phyloP scores from a whole-genome alignment of 2,797 vertebrate genomes.

The Anguilla megastoma region DNA sequence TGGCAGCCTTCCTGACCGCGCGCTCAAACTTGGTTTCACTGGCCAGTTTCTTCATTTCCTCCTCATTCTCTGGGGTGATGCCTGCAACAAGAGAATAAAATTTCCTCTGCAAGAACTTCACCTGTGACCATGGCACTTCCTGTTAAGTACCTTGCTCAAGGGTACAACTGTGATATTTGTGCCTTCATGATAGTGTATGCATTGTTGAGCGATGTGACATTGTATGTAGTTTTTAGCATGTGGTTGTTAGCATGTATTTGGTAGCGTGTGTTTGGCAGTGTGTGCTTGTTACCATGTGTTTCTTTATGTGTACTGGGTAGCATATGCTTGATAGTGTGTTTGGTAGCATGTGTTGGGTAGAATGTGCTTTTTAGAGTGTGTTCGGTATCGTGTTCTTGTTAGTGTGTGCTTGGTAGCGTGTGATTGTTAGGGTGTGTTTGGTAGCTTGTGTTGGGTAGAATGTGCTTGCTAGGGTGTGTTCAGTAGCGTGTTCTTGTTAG shows the following conservation, averaged over 20 bases:
- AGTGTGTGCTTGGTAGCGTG: too few relatives aligned
- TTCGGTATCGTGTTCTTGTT: not conserved
- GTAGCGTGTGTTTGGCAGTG: not conserved
- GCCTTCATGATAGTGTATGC: not conserved
- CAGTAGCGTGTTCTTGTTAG: too few relatives aligned
- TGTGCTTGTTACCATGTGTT: not conserved
- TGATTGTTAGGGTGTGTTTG: not conserved
- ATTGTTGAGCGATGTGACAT: too few relatives aligned
- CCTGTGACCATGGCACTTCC: not conserved
- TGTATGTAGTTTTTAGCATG: not conserved
- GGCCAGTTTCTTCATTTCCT: conserved; percentile 79
- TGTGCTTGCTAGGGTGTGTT: not conserved
- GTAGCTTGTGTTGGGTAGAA: not conserved
- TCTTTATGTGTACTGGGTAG: not conserved
- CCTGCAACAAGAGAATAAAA: conserved; percentile 63
- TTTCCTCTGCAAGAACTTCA: not conserved
- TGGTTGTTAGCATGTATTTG: not conserved
- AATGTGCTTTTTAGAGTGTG: not conserved
- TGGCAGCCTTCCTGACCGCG: conserved; percentile 89
- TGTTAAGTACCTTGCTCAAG: too few relatives aligned
- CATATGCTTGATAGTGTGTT: not conserved
- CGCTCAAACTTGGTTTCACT: conserved; percentile 90
- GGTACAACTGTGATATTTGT: too few relatives aligned
- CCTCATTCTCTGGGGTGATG: conserved; percentile 87
- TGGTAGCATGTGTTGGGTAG: not conserved